Conservation (phyloP, 2,113 vertebrate species). For the Tragelaphus strepsiceros region DNA sequence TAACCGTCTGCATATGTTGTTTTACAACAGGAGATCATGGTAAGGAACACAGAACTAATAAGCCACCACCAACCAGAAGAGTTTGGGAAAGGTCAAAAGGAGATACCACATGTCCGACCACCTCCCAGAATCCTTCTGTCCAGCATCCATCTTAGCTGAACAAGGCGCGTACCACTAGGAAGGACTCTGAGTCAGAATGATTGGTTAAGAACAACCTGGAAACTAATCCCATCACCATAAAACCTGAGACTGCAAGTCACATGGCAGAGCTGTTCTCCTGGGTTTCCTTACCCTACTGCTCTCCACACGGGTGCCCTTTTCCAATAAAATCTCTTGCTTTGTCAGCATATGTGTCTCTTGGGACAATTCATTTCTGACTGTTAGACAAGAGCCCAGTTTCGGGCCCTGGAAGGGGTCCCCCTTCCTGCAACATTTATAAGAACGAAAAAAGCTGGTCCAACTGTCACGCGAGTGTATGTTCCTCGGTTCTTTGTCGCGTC, state of each 20-base stretch:
- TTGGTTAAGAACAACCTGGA: not conserved
- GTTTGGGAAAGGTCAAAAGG: not conserved
- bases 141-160: not conserved
- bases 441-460: not conserved
- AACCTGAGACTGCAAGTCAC: not conserved
- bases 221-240: not conserved
- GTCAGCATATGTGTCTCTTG: not conserved
- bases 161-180: not conserved
- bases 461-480: too few species aligned
- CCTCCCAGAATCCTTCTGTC: not conserved
- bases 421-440: not conserved
- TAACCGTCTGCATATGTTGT: not conserved
- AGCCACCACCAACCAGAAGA: not conserved
- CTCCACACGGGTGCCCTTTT: not conserved
- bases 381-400: not conserved
- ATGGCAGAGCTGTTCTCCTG: not conserved
- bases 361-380: not conserved
- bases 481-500: too few species aligned
- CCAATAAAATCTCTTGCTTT: not conserved
- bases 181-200: not conserved
- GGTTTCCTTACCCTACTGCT: not conserved
- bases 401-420: not conserved
- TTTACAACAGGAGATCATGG: not conserved
- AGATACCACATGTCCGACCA: not conserved
- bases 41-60: not conserved